phyloP scores from a whole-genome alignment of 2,797 vertebrate genomes.

The Choloepus didactylus region DNA sequence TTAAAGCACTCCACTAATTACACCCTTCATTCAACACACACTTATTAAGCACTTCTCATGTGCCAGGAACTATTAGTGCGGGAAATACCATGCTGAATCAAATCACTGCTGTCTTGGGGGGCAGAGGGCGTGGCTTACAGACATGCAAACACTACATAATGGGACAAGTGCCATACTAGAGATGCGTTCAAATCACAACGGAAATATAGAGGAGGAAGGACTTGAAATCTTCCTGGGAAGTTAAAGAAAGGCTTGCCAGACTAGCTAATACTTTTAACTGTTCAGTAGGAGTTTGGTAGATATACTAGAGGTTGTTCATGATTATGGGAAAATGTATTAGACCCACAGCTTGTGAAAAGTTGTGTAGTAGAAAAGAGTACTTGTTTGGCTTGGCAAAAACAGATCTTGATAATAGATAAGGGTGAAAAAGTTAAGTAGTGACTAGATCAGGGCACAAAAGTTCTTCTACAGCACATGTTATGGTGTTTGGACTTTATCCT shows the following conservation, averaged over 20 bases:
- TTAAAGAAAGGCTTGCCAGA: not conserved
- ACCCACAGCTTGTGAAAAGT: not conserved
- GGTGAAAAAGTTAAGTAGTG: not conserved
- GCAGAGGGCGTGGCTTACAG: not conserved
- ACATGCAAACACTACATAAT: constrained; percentile 5
- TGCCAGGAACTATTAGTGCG: not conserved
- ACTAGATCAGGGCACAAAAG: not conserved
- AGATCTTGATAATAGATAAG: not conserved
- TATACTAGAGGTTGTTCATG: not conserved
- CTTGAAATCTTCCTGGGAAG: not conserved
- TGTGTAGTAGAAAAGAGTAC: not conserved
- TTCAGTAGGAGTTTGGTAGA: not conserved
- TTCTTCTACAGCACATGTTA: not conserved
- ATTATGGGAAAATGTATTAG: not conserved
- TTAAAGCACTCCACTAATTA: not conserved
- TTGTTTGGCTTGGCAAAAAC: not conserved
- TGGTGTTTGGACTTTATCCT: not conserved
- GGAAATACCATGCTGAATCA: not conserved
- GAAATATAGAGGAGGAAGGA: not conserved
- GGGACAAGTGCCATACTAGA: not conserved
- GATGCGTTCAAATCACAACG: not conserved
- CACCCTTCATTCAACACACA: constrained; percentile 24
- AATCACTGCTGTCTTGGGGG: not conserved
- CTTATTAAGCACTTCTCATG: not conserved
- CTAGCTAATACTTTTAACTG: not conserved